Conservation (phyloP, 2,888 invertebrate species). For the Sussaba pulchella region DNA sequence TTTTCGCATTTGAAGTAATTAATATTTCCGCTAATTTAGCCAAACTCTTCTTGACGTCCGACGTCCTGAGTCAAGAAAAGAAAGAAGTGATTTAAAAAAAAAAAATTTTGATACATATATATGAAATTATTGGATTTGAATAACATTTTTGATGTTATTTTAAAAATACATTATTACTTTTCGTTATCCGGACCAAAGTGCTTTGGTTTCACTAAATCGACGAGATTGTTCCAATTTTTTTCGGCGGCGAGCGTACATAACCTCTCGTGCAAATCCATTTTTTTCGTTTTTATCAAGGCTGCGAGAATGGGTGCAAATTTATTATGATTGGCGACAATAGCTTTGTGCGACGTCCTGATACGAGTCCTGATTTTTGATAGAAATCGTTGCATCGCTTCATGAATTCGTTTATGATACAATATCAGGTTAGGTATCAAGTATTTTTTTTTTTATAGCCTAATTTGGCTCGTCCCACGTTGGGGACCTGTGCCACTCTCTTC, state of each 20-base stretch:
- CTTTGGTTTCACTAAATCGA: constrained; percentile 74
- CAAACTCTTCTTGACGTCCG: constrained; percentile 69
- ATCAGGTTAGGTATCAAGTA: too few species aligned
- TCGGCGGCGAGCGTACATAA: constrained; percentile 50
- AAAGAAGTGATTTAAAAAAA: constrained; percentile 17
- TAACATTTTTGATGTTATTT: neutral
- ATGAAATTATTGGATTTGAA: neutral
- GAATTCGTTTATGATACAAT: too few species aligned
- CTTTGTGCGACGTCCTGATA: too few species aligned
- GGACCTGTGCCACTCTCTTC: too few species aligned
- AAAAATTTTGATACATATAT: neutral
- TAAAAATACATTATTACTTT: constrained; percentile 52
- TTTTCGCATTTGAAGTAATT: constrained; percentile 56
- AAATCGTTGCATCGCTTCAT: too few species aligned
- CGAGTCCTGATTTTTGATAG: too few species aligned
- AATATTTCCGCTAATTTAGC: constrained; percentile 76
- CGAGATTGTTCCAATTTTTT: constrained; percentile 75
- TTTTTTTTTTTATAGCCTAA: too few species aligned
- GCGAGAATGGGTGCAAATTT: neutral
- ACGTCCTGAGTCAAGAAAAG: constrained; percentile 69
- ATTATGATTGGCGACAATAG: neutral
- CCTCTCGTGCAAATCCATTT: constrained; percentile 68
- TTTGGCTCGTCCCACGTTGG: too few species aligned
- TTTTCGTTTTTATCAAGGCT: neutral
- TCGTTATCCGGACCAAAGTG: constrained; percentile 71